These are phyloP conservation scores for Drosophila anomalata DNA, from an alignment of 2,888 invertebrate genomes.

Conservation along the genomic window DNA sequence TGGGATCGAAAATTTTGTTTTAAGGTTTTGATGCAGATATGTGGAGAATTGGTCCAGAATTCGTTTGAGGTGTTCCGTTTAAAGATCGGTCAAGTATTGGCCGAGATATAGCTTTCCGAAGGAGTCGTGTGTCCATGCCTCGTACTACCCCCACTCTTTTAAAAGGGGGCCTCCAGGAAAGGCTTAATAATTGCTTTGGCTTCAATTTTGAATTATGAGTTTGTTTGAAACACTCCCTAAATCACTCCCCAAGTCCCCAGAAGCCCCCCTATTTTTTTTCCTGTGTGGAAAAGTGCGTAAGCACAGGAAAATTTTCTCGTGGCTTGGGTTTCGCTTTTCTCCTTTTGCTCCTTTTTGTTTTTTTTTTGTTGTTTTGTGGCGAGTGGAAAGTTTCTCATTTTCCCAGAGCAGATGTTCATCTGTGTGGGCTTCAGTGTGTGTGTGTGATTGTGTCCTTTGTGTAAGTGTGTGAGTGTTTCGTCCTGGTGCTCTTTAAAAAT, in stretches of 20 bases:
- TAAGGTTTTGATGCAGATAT: neutral
- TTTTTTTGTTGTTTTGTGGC: slow-evolving; percentile 4
- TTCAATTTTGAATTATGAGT: neutral
- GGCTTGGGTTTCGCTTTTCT: slow-evolving; percentile 6
- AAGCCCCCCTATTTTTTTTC: neutral
- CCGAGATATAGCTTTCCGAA: neutral
- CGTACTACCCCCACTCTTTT: no score
- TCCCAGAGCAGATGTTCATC: slow-evolving; percentile 12
- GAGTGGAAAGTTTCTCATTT: slow-evolving; percentile 13
- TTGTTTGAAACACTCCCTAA: neutral
- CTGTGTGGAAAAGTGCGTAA: slow-evolving; percentile 13
- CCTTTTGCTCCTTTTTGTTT: slow-evolving; percentile 1
- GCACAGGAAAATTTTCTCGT: neutral
- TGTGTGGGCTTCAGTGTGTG: neutral
- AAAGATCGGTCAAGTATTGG: no score
- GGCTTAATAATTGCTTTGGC: neutral
- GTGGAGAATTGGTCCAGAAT: no score
- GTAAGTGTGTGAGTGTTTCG: slow-evolving; percentile 4
- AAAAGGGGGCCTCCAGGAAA: no score
- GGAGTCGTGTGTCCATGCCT: no score
- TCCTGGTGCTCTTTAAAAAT: slow-evolving; percentile 1
- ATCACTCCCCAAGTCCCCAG: neutral
- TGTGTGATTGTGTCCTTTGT: slow-evolving; percentile 4
- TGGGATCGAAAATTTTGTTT: neutral
- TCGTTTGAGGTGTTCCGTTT: no score